phyloP scores from a whole-genome alignment of 2,888 invertebrate genomes.

The Chymomyza caudatula region DNA sequence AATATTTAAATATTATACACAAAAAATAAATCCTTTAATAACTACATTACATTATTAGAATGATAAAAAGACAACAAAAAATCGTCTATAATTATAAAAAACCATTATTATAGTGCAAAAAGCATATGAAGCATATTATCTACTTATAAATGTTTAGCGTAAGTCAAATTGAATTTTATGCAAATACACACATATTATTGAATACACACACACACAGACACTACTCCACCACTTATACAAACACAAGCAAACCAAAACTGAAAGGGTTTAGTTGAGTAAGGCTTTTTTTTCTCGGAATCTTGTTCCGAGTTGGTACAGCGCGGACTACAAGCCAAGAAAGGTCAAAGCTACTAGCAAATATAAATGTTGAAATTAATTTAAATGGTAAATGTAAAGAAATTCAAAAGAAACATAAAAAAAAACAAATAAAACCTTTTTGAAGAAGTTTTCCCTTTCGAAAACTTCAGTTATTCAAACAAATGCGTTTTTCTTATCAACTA shows the following conservation, averaged over 20 bases:
- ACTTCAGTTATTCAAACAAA: slow-evolving; percentile 37
- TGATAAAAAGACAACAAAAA: background rate
- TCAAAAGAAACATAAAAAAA: slow-evolving; percentile 26
- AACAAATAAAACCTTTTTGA: slow-evolving; percentile 50
- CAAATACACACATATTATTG: slow-evolving; percentile 70
- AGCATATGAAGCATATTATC: slow-evolving; percentile 24
- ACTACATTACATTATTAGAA: background rate
- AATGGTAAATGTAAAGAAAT: slow-evolving; percentile 32
- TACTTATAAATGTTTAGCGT: slow-evolving; percentile 48
- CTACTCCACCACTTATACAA: background rate
- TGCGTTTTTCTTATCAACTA: background rate
- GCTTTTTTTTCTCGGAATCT: background rate
- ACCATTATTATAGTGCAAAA: background rate
- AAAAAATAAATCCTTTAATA: background rate
- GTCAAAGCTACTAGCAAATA: slow-evolving; percentile 2
- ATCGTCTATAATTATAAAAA: background rate
- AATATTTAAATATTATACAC: slow-evolving; percentile 54
- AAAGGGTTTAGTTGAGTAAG: background rate
- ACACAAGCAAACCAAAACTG: background rate
- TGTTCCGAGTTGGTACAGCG: background rate
- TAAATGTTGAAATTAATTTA: slow-evolving; percentile 58
- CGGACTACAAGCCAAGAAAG: background rate
- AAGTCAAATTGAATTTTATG: slow-evolving; percentile 67
- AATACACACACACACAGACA: slow-evolving; percentile 14
- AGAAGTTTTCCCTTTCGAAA: slow-evolving; percentile 32